phyloP scores from a whole-genome alignment of 1,140 invertebrate genomes.

The Papilio glaucus region DNA sequence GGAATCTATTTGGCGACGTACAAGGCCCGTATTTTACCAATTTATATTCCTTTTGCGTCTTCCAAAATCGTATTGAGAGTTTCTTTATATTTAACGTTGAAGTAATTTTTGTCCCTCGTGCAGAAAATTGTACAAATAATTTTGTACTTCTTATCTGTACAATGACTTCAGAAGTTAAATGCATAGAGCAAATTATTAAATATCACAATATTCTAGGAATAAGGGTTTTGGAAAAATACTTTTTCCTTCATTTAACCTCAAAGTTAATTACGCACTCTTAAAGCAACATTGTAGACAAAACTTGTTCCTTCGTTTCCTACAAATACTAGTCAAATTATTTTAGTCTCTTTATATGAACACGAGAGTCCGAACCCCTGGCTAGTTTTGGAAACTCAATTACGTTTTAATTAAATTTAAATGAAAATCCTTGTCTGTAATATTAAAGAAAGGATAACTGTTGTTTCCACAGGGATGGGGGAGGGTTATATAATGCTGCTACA shows the following conservation, averaged over 20 bases:
- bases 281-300: background rate
- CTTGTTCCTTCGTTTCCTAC: background rate
- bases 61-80: background rate
- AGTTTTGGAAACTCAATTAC: background rate
- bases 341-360: background rate
- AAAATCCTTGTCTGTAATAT: too few species aligned
- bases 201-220: too few species aligned
- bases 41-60: constrained; percentile 10
- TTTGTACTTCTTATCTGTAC: background rate
- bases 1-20: constrained; percentile 23
- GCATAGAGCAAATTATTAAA: too few species aligned
- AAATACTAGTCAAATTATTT: background rate
- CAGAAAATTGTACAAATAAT: background rate
- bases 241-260: too few species aligned
- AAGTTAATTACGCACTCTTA: background rate
- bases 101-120: background rate
- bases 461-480: too few species aligned
- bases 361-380: background rate
- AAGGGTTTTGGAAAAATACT: background rate
- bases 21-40: constrained; percentile 14
- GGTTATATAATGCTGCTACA: too few species aligned
- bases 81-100: background rate
- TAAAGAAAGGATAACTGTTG: too few species aligned
- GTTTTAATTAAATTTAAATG: too few species aligned
- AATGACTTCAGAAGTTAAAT: background rate